phyloP scores from a whole-genome alignment of 1,140 invertebrate species.

The Musca domestica region DNA sequence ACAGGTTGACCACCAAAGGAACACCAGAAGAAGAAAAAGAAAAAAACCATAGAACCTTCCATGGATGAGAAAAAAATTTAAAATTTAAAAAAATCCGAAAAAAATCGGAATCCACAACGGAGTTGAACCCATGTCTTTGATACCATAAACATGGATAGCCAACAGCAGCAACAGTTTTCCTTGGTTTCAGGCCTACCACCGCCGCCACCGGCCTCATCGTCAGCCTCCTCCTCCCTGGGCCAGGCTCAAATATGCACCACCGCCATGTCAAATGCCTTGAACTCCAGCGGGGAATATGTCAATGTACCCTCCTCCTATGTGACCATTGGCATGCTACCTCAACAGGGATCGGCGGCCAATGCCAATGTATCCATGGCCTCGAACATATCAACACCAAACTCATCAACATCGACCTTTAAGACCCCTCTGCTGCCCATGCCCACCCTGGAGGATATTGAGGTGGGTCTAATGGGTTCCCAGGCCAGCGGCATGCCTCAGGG shows the following conservation, averaged over 20 bases:
- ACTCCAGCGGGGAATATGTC: slow-evolving; percentile 13
- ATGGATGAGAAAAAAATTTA: too few species aligned
- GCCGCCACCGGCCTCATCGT: slow-evolving; percentile 20
- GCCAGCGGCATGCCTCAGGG: slow-evolving; percentile 19
- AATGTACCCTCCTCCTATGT: slow-evolving; percentile 21
- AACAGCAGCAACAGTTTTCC: background rate
- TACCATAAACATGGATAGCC: slow-evolving; percentile 21
- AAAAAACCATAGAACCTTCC: too few species aligned
- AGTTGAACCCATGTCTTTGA: too few species aligned
- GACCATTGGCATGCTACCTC: slow-evolving; percentile 2
- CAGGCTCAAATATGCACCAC: slow-evolving; percentile 13
- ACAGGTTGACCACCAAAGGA: too few species aligned
- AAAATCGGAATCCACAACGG: too few species aligned
- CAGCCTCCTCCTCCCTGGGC: background rate
- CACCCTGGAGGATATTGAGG: slow-evolving; percentile 44
- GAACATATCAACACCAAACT: slow-evolving; percentile 24
- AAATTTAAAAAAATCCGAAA: too few species aligned
- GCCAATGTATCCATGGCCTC: background rate
- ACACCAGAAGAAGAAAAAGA: too few species aligned
- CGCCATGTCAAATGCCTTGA: slow-evolving; percentile 6
- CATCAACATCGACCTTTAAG: slow-evolving; percentile 37
- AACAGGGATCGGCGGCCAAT: background rate
- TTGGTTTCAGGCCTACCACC: background rate
- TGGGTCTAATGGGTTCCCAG: slow-evolving; percentile 29
- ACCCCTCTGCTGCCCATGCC: slow-evolving; percentile 46